Percentiles rank a stretch among this genome's conserved stretches.
Evolutionary conservation across 2,797 vertebrate genomes (phyloP).

Genomic region (Gouania willdenowi): DNA sequence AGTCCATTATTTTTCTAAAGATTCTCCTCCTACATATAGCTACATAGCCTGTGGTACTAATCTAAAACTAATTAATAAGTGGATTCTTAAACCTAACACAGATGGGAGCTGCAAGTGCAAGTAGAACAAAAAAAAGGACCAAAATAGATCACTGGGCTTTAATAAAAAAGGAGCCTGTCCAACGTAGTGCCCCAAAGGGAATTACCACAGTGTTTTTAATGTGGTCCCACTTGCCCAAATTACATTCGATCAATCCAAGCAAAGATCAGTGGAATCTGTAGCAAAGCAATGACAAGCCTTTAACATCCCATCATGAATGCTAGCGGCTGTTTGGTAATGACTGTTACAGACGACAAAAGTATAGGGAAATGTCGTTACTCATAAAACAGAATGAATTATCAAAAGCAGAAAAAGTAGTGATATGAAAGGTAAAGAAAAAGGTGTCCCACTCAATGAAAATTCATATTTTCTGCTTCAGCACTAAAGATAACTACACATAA

Average conservation of each 20-base stretch:
- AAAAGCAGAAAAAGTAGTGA: slow-evolving; percentile 6
- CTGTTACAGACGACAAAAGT: slow-evolving; percentile 21
- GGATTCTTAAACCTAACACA: slow-evolving; percentile 17
- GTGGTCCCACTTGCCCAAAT: slow-evolving; percentile 20
- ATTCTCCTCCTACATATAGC: slow-evolving; percentile 8
- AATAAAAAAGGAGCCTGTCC: slow-evolving; percentile 23
- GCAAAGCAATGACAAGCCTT: slow-evolving; percentile 29
- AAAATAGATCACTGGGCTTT: slow-evolving; percentile 14
- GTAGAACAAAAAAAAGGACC: slow-evolving; percentile 32
- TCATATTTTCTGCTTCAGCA: background rate
- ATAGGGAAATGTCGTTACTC: slow-evolving; percentile 16
- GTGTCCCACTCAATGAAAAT: background rate
- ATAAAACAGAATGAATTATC: slow-evolving; percentile 10
- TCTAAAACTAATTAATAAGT: slow-evolving; percentile 47
- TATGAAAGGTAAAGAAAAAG: background rate
- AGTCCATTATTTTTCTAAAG: slow-evolving; percentile 41
- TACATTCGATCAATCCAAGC: slow-evolving; percentile 44
- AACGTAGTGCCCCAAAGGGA: slow-evolving; percentile 7
- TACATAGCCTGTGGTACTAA: slow-evolving; percentile 29
- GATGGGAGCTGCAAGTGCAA: slow-evolving; percentile 13
- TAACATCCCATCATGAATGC: slow-evolving; percentile 23
- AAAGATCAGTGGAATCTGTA: too few relatives aligned
- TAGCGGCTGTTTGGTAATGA: slow-evolving; percentile 21
- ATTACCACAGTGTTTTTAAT: slow-evolving; percentile 20
- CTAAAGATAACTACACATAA: background rate